phyloP scores from a whole-genome alignment of 2,113 vertebrate species.

The Tetrax tetrax region DNA sequence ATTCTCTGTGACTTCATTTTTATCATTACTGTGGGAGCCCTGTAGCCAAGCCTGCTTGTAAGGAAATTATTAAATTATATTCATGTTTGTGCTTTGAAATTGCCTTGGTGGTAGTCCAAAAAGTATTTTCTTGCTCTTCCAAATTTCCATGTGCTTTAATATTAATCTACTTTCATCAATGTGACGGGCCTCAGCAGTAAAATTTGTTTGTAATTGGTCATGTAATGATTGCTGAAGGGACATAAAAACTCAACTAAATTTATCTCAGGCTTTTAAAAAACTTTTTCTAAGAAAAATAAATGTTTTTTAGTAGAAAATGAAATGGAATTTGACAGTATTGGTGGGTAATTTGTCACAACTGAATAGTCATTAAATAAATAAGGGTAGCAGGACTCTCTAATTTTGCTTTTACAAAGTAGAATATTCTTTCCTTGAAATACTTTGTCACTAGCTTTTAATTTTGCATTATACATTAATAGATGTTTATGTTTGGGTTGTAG shows the following conservation, averaged over 20 bases:
- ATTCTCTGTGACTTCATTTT: conserved; percentile 18
- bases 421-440: conserved; percentile 3
- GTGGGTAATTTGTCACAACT: background rate
- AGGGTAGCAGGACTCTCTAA: background rate
- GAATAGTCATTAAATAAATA: background rate
- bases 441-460: conserved; percentile 11
- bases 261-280: background rate
- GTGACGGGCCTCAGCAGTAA: background rate
- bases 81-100: conserved; percentile 37
- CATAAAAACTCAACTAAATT: background rate
- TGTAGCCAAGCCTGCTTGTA: conserved; percentile 2
- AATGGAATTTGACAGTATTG: background rate
- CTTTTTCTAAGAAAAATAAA: background rate
- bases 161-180: conserved; percentile 4
- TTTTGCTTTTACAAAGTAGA: background rate
- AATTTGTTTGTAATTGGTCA: background rate
- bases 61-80: conserved; percentile 31
- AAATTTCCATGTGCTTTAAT: conserved; percentile 37
- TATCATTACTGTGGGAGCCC: conserved; percentile 15
- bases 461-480: background rate
- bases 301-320: background rate
- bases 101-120: conserved; percentile 25
- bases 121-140: conserved; percentile 28
- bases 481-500: background rate
- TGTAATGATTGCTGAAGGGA: background rate